Base-by-base conservation (phyloP, 2,113 vertebrate genomes). In the Erinaceus europaeus region DNA sequence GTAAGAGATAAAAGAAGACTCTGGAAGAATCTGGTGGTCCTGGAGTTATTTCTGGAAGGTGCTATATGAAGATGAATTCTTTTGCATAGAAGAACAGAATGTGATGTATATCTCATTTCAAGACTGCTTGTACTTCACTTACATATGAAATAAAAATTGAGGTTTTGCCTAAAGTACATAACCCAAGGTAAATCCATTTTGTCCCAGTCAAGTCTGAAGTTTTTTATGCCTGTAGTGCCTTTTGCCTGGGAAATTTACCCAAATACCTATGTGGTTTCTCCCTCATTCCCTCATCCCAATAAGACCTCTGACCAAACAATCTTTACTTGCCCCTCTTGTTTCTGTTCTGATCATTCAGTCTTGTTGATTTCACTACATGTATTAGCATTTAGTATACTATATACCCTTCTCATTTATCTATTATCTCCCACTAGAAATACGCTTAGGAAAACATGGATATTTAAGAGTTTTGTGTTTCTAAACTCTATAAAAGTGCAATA, bases 31-130 rank as follows among this genome's bases (percentile, higher is more conserved):
- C 9, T 57, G 34, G n/a, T 53, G n/a, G 25, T 14, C 34, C 48
- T 46, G 27, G 11, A 71, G 46, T 57, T 90, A n/a, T 64, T 88
- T 86, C 48, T 88, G 34, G 90, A 92, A 21, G 25, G 53, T 44
- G 20, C 32, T 29, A 6, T 27, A 9, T 18, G 29, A 69, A 87
- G 42, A 20, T 42, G 50, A 82, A 71, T 38, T 15, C 32, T 86
- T 86, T 10, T 27, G 38, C 40, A 14, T 40, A 50, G 50, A 89
- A 75, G 18, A 84, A 25, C 1, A 61, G 9, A 61, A 57, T 69
- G 32, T 92, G 42, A 69, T 44, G 14, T 76, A 9, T 80, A 11
- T 15, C 15, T 48, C 36, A 32, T 42, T 64, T 76, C 57, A 57
- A 48, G 40, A 67, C n/a, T 48, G 48, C 11, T 71, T 75, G 5